These are phyloP conservation scores for Aplochiton taeniatus DNA, from an alignment of 2,797 vertebrate genomes.

Conservation along the genomic window DNA sequence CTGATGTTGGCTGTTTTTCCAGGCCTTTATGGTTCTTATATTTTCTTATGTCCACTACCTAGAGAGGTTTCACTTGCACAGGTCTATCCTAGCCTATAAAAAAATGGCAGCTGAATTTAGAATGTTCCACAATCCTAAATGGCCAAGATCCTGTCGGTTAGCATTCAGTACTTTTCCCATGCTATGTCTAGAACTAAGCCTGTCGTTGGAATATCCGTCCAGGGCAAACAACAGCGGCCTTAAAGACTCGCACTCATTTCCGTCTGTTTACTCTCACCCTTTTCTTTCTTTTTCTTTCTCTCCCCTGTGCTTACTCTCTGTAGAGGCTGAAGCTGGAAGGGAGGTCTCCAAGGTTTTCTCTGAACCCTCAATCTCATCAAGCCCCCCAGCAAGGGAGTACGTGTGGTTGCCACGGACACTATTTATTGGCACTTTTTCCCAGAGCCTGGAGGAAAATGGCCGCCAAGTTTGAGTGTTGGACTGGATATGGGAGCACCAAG, in stretches of 20 bases:
- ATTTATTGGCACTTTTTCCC: slow-evolving; percentile 62
- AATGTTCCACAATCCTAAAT: slow-evolving; percentile 27
- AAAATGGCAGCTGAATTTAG: slow-evolving; percentile 9
- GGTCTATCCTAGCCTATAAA: background rate
- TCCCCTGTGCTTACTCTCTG: slow-evolving; percentile 46
- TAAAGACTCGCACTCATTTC: slow-evolving; percentile 45
- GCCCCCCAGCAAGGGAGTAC: slow-evolving; percentile 69
- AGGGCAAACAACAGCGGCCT: slow-evolving; percentile 8
- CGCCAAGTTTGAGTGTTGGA: slow-evolving; percentile 51
- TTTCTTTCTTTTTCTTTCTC: background rate
- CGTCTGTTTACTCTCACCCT: slow-evolving; percentile 24
- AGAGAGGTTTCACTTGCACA: no score
- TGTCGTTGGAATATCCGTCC: background rate
- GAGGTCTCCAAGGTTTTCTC: slow-evolving; percentile 73
- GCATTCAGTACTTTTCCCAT: background rate
- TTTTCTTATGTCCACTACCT: no score
- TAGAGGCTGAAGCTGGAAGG: slow-evolving; percentile 77
- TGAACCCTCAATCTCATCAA: slow-evolving; percentile 67
- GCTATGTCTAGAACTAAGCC: background rate
- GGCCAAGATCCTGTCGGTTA: slow-evolving; percentile 12
- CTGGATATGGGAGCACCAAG: slow-evolving; percentile 67
- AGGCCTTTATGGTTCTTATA: no score
- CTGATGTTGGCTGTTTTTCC: slow-evolving; percentile 10
- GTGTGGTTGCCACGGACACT: slow-evolving; percentile 71
- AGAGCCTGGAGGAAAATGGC: slow-evolving; percentile 68